phyloP scores from a whole-genome alignment of 1,140 invertebrate species.

The Ceratitis capitata region DNA sequence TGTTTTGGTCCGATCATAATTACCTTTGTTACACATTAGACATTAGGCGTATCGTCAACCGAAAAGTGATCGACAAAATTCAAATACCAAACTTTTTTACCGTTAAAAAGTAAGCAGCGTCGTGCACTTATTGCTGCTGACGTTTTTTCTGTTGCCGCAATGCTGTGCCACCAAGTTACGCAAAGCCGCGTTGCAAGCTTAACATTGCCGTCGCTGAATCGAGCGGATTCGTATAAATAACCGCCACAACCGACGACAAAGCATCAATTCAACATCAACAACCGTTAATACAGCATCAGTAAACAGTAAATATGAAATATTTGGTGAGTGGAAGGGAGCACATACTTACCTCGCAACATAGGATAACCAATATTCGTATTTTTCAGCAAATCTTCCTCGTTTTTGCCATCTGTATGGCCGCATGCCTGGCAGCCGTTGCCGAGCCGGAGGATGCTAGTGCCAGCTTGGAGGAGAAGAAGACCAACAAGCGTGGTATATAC shows the following conservation, averaged over 20 bases:
- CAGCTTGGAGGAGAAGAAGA: conserved; percentile 56
- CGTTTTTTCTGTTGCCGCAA: not conserved
- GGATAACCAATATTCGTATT: not conserved
- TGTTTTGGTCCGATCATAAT: too few species aligned
- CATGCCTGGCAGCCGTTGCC: conserved; percentile 51
- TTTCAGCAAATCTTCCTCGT: conserved; percentile 53
- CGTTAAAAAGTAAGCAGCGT: too few species aligned
- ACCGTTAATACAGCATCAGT: conserved; percentile 8
- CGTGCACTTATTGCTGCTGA: not conserved
- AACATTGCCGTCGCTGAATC: not conserved
- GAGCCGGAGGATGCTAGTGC: conserved; percentile 43
- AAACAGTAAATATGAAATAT: conserved; percentile 25
- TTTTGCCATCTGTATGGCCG: conserved; percentile 48
- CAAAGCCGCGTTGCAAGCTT: not conserved
- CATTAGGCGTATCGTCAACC: too few species aligned
- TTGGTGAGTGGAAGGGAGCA: not conserved
- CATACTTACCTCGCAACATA: not conserved
- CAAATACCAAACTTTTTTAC: too few species aligned
- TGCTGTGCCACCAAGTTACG: conserved; percentile 19
- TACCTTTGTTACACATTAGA: too few species aligned
- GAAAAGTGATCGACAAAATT: too few species aligned
- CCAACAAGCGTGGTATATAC: conserved; percentile 58
- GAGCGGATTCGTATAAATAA: not conserved
- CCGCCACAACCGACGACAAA: not conserved
- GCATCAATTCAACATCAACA: not conserved